Evolutionary conservation across 2,888 invertebrate genomes (phyloP).

Genomic region (Netelia inedita): DNA sequence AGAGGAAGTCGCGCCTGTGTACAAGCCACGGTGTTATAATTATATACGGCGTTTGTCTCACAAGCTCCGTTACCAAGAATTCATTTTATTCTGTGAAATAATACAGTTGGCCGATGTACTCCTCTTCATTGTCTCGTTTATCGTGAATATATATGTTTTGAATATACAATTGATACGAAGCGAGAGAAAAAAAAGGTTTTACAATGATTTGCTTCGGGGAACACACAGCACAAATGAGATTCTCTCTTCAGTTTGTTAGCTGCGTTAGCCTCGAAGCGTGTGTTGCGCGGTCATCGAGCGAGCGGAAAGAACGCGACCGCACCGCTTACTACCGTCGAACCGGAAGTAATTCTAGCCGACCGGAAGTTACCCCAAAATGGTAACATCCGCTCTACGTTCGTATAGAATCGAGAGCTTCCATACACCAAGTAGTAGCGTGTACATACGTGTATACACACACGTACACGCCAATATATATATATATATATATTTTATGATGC

Average conservation of each 20-base stretch:
- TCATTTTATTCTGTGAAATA: slow-evolving; percentile 38
- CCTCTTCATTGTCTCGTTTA: slow-evolving; percentile 38
- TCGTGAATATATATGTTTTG: slow-evolving; percentile 1
- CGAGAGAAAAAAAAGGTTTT: neutral
- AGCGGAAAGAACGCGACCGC: slow-evolving; percentile 53
- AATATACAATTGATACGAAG: slow-evolving; percentile 27
- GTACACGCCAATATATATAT: neutral
- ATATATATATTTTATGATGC: slow-evolving; percentile 8
- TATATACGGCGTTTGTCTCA: slow-evolving; percentile 40
- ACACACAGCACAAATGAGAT: neutral
- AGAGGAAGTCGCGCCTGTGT: slow-evolving; percentile 38
- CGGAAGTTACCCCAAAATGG: slow-evolving; percentile 75
- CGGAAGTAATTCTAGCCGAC: slow-evolving; percentile 72
- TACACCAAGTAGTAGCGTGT: slow-evolving; percentile 17
- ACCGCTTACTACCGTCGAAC: slow-evolving; percentile 59
- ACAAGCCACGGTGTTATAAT: slow-evolving; percentile 49
- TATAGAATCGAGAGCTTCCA: slow-evolving; percentile 47
- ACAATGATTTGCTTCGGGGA: neutral
- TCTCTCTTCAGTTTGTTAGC: neutral
- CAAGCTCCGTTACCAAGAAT: slow-evolving; percentile 45
- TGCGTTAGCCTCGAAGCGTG: slow-evolving; percentile 26
- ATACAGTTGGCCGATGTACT: neutral
- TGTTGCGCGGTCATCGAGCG: slow-evolving; percentile 37
- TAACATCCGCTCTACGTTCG: slow-evolving; percentile 69
- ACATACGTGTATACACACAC: neutral